Base-by-base conservation (phyloP, 1,140 invertebrate species). In the Bombus pascuorum region DNA sequence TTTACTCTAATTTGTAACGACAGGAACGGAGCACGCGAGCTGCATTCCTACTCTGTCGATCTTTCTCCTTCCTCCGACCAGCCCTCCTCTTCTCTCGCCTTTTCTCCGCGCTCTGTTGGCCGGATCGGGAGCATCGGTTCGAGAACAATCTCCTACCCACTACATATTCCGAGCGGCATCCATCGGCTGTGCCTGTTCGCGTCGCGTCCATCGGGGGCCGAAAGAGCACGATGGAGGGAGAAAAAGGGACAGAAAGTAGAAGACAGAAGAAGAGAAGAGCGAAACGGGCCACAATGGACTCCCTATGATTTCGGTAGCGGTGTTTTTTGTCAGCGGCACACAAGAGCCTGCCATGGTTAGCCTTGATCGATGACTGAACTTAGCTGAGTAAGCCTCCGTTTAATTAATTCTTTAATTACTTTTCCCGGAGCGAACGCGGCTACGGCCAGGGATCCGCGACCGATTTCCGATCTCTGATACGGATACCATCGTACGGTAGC, bases 1-100 rank as follows among this genome's bases (percentile, higher is more conserved):
- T 93, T 93, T 89, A 93, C 93, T 93, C 93, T 94, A 95, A 95
- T 94, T 94, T 92, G 94, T 92, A 92, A 91, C 92, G 94, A 95
- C 94, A 95, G 92, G 92, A 89, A 92, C 91, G 91, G 87, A 92
- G 93, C 94, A 93, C 92, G 92, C 92, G 91, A 93, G 85, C 92
- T 79, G 88, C 89, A 92, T 92, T 92, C 91, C 89, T 92, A 85
- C 70, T 89, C 83, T 86, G 79, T 70, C 74, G 86, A 74, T 86
- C 90, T 79, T 79, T n/a, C 66, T 68, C 22, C 34, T 28, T 59
- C 85, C 62, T 59, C 44, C 8, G 5, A 1, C n/a, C 13, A 15
- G 1, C n/a, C 65, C 68, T 13, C 47, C 13, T 70, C 85, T 68
- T 75, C 57, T 28, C 81, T 66, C 53, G 34, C 76, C 28, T 83